Evolutionary conservation across 2,888 invertebrate genomes (phyloP), one percentile per base, ranked within the genome.

Genomic region (Coelopa pilipes): DNA sequence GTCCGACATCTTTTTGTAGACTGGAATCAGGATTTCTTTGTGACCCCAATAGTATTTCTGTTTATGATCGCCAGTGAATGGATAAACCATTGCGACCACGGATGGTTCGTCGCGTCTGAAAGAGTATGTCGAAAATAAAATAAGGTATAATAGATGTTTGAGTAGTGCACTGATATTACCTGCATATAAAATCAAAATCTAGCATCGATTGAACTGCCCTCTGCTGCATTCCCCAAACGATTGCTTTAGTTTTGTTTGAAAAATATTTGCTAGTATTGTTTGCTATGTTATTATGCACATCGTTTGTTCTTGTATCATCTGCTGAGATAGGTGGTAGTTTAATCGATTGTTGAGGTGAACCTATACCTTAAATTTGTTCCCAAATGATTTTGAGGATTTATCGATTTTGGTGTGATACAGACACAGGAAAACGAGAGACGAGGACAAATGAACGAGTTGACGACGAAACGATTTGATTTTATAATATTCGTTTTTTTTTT

Each of bases 41-140:
- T 99, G 99, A 0, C 99, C 99, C 93, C 98, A 99, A 88, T 99
- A 99, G 89, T 96, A 99, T 88, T 99, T 99, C 89, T 98, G 98
- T 86, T 98, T 98, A 88, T 99, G 99, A 88, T 99, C 98, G 0
- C 98, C 98, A 15, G 95, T 97, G 89, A 99, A 98, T 0, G 99
- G 99, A 88, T 99, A 99, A 50, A 99, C 97, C 86, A 99, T 95
- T 47, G 98, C 98, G 0, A 96, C 97, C 1, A 99, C 96, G 0
- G 95, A 95, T 0, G 98, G 98, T 82, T 95, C 94, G 70, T 81
- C 99, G 90, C 34, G 96, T 91, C 89, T 98, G 96, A 17, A 76
- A 71, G 65, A 53, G 49, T 17, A 9, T n/a, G 50, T 21, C 45
- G 57, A 60, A 49, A 75, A 70, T 62, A 1, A 62, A n/a, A 3